Conservation (phyloP, 2,797 vertebrate genomes). For the Microhierax caerulescens region DNA sequence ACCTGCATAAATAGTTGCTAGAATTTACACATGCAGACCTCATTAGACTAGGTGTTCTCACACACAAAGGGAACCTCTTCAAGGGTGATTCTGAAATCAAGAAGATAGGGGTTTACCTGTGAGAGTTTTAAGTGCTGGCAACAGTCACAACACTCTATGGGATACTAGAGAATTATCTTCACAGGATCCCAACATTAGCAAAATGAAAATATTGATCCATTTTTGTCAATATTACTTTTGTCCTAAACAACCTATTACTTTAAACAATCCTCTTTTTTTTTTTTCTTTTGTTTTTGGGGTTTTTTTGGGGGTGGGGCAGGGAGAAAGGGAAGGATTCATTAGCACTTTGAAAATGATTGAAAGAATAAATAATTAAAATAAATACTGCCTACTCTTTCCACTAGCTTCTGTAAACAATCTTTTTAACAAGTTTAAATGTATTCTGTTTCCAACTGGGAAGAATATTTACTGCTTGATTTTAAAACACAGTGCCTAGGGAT, state of each 20-base stretch:
- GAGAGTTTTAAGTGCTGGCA: background rate
- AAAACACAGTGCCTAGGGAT: background rate
- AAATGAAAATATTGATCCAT: background rate
- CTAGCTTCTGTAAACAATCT: constrained; percentile 1
- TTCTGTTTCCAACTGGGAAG: background rate
- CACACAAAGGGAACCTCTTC: background rate
- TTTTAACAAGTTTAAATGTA: constrained; percentile 11
- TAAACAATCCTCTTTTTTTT: background rate
- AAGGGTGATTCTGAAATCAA: background rate
- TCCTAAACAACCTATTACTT: background rate
- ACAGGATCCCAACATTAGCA: background rate
- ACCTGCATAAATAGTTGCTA: background rate
- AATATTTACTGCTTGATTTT: constrained; percentile 31
- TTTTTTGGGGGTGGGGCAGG: fast-evolving
- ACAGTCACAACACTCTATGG: background rate
- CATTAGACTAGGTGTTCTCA: background rate
- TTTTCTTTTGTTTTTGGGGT: background rate
- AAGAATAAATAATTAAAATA: constrained; percentile 19
- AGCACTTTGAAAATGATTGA: background rate
- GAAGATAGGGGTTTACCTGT: background rate
- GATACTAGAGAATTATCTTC: background rate
- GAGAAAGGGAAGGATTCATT: background rate
- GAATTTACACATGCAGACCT: background rate
- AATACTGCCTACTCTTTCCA: background rate
- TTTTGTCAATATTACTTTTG: background rate